These are phyloP conservation scores for Amniataba percoides DNA, from an alignment of 2,797 vertebrate species.

Conservation along the genomic window DNA sequence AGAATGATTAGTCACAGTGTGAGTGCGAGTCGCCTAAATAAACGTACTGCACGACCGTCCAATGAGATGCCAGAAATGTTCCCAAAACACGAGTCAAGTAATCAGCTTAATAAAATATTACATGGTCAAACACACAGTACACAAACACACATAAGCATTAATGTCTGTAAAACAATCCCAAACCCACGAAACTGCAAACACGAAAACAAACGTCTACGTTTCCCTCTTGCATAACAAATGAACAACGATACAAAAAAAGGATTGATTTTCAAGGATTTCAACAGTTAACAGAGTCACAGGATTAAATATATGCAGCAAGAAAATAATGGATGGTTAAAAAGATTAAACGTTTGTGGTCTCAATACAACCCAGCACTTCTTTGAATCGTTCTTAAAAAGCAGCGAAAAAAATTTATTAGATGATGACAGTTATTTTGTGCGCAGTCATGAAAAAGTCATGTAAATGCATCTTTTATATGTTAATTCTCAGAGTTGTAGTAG, in stretches of 20 bases:
- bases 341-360: background rate
- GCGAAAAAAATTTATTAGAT: slow-evolving; percentile 15
- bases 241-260: slow-evolving; percentile 64
- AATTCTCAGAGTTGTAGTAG: background rate
- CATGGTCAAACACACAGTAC: slow-evolving; percentile 28
- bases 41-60: slow-evolving; percentile 5
- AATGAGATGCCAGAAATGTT: slow-evolving; percentile 36
- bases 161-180: slow-evolving; percentile 58
- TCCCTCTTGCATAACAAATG: slow-evolving; percentile 58
- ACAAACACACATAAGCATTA: slow-evolving; percentile 44
- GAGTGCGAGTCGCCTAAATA: slow-evolving; percentile 18
- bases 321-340: slow-evolving; percentile 10
- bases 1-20: slow-evolving; percentile 29
- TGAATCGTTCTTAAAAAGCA: background rate
- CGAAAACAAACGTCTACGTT: slow-evolving; percentile 46
- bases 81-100: slow-evolving; percentile 35
- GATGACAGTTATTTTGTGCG: slow-evolving; percentile 18
- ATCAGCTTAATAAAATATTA: slow-evolving; percentile 42
- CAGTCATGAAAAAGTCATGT: slow-evolving; percentile 1
- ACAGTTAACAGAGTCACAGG: background rate
- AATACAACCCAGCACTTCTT: slow-evolving; percentile 4
- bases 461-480: background rate
- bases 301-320: background rate
- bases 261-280: slow-evolving; percentile 18
- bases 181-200: slow-evolving; percentile 67